Evolutionary conservation across 2,888 invertebrate genomes (phyloP), one percentile per base, ranked within the genome.

Genomic region (Keiferia lycopersicella): DNA sequence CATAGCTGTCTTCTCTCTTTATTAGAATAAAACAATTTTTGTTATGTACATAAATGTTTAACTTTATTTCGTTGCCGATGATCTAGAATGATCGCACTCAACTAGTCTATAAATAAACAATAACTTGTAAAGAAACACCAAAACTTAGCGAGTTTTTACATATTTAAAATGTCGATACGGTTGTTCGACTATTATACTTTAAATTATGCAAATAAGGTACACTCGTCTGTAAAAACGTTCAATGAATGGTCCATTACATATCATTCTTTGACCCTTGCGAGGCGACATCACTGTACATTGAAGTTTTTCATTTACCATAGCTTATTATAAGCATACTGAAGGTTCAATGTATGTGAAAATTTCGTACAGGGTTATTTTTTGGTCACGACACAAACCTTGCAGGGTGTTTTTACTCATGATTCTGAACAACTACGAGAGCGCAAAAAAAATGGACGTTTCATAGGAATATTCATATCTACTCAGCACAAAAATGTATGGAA

Each of bases 21-120:
- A n/a, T 30, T 56, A 56, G 26, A 34, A 56, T 34, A 34, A n/a
- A 56, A n/a, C 26, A 0, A 53, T 2, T 56, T 16, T 34, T 56
- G 7, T 34, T 56, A 56, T 56, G 56, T 56, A 56, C 30, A 56
- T 56, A 56, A 56, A 34, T 34, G 34, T 34, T 3, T 16, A 34
- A 57, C 39, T 39, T 39, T 58, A 58, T 39, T 58, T 39, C 12
- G 38, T 58, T 20, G 58, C 39, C 58, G 39, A 39, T 39, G 39
- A 39, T 39, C 58, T 58, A 39, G 12, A 34, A 16, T 8, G 56
- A 34, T 56, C 56, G 16, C 56, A 56, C 39, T 39, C 39, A 39
- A 39, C 58, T 58, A 58, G 58, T 58, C 58, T 58, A 39, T 58
- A 34, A 34, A 57, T 30, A 34, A 57, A 57, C 22, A 51, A 11